Percentiles rank a stretch among this genome's conserved stretches.
phyloP scores from a whole-genome alignment of 2,888 invertebrate species.

The Cordilura impudica region DNA sequence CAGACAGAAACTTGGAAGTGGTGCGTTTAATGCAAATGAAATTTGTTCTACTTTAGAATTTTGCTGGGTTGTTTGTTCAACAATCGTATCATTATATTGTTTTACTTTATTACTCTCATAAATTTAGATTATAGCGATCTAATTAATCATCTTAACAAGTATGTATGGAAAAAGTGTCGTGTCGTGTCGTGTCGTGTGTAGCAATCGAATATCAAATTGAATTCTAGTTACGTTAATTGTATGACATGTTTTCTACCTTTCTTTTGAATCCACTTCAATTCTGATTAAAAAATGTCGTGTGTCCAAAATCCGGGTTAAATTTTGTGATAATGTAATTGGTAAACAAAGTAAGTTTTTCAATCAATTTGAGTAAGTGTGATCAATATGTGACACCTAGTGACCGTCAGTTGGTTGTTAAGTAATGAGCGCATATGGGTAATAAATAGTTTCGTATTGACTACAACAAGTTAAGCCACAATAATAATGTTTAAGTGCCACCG shows the following conservation, averaged over 20 bases:
- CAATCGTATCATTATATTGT: neutral
- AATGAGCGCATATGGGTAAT: neutral
- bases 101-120: neutral
- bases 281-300: constrained; percentile 6
- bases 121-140: constrained; percentile 14
- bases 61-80: neutral
- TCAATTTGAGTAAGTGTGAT: neutral
- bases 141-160: constrained; percentile 34
- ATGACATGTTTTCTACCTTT: constrained; percentile 18
- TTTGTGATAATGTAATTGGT: constrained; percentile 22
- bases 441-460: neutral
- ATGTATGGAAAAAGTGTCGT: neutral
- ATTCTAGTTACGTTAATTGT: constrained; percentile 15
- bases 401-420: neutral
- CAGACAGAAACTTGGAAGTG: no score
- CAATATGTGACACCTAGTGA: constrained; percentile 20
- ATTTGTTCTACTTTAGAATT: neutral
- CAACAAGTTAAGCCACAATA: neutral
- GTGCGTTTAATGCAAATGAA: neutral
- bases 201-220: neutral
- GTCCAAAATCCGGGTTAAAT: constrained; percentile 35
- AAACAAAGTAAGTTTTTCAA: constrained; percentile 2
- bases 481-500: constrained; percentile 11
- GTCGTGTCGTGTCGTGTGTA: neutral
- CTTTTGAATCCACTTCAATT: neutral